Base-by-base conservation (phyloP, 2,888 invertebrate genomes). In the Mesorhabditis belari region DNA sequence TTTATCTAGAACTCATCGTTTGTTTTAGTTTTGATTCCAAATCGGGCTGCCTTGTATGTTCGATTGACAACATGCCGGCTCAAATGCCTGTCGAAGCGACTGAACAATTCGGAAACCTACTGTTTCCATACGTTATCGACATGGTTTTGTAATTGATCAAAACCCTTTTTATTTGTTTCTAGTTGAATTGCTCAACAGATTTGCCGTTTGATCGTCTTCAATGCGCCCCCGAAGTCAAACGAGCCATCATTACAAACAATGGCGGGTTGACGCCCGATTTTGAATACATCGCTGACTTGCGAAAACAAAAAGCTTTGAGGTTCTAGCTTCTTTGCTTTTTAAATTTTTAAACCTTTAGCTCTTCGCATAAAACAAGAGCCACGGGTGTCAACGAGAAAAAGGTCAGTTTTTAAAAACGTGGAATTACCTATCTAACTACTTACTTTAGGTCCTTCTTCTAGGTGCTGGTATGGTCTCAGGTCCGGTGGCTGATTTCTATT, bases 1-100 rank as follows among this genome's bases (percentile, higher is more conserved):
- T 1, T 55, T 27, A 12, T 24, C 52, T 24, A 6, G 17, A 17
- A 28, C 52, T 21, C 17, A 24, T n/a, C 21, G 4, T n/a, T 49
- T 24, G n/a, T 61, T 63, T 49, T 64, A 76, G 77, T 19, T 80
- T 80, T 58, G 77, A 75, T 66, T 60, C 70, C 5, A 65, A 74
- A 4, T 72, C 74, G 0, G 98, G 98, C 23, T 94, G 98, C 1
- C 84, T 99, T 57, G 95, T 99, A n/a, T 99, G 98, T 81, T 95
- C 95, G 19, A 98, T 99, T 73, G 98, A 99, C 83, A 99, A 99
- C 83, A 98, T 99, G 98, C 98, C 98, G 0, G 98, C 98, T 0
- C 98, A 99, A 82, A 85, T 99, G 66, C 98, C 98, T 0, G 86
- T 91, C 52, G 98, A 99, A 82, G 88, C 96, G 3, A 98, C 98